phyloP scores from a whole-genome alignment of 2,113 vertebrate species.

The Dicerorhinus sumatrensis region DNA sequence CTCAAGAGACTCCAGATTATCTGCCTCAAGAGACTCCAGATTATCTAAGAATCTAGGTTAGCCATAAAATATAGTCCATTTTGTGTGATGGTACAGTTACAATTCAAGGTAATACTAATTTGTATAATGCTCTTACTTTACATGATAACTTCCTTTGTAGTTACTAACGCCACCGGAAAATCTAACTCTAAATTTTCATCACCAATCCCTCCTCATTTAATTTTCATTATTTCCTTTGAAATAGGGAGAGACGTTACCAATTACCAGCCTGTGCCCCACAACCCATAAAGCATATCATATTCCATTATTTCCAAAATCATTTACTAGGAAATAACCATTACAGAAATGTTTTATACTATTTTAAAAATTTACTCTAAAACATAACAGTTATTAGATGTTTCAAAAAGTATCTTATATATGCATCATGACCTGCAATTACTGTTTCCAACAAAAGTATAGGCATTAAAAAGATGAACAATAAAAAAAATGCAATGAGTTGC shows the following conservation, averaged over 20 bases:
- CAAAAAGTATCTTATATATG: background rate
- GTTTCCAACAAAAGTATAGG: background rate
- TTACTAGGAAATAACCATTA: constrained; percentile 23
- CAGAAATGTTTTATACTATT: background rate
- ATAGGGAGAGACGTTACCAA: background rate
- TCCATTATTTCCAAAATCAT: background rate
- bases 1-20: background rate
- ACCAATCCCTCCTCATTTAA: background rate
- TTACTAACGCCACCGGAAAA: background rate
- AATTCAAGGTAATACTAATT: constrained; percentile 2
- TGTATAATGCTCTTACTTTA: background rate
- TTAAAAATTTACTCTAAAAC: constrained; percentile 4
- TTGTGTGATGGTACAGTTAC: background rate
- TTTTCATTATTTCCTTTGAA: constrained; percentile 24
- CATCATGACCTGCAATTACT: background rate
- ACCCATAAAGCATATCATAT: background rate
- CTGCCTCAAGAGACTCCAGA: background rate
- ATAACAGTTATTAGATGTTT: background rate
- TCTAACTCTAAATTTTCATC: constrained; percentile 6
- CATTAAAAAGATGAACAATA: constrained; percentile 21
- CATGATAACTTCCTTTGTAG: background rate
- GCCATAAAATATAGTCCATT: background rate
- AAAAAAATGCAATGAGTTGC: background rate
- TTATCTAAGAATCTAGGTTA: background rate
- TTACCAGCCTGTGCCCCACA: background rate